Conservation (phyloP, 2,888 invertebrate genomes). For the Notodonta dromedarius region DNA sequence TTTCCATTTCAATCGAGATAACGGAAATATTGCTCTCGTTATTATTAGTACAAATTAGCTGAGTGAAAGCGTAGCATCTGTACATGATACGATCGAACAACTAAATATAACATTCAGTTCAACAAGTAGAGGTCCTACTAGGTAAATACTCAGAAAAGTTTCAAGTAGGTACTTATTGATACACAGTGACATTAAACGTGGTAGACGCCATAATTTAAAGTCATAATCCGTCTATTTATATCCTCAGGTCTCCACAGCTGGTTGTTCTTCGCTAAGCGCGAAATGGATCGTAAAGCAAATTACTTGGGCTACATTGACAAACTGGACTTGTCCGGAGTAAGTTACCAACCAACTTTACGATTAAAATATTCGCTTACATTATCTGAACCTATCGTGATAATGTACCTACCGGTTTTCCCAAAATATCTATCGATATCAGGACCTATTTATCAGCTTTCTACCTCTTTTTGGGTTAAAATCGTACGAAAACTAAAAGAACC, state of each 20-base stretch:
- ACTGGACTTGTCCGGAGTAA: constrained; percentile 89
- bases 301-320: constrained; percentile 92
- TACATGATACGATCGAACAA: neutral
- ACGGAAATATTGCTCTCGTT: neutral
- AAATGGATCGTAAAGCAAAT: constrained; percentile 88
- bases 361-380: too few relatives aligned
- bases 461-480: too few relatives aligned
- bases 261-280: constrained; percentile 93
- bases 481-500: neutral
- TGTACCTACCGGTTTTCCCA: too few relatives aligned
- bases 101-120: neutral
- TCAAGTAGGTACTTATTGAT: too few relatives aligned
- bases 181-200: too few relatives aligned
- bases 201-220: neutral
- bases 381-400: too few relatives aligned
- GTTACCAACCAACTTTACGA: constrained; percentile 42
- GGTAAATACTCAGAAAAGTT: too few relatives aligned
- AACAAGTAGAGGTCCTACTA: neutral
- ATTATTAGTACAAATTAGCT: neutral
- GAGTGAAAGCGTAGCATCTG: neutral
- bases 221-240: neutral
- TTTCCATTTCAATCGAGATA: constrained; percentile 1
- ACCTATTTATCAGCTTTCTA: too few relatives aligned
- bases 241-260: constrained; percentile 93
- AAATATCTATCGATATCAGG: too few relatives aligned